These are phyloP conservation scores for Gambusia holbrooki DNA, from an alignment of 2,113 vertebrate genomes.

Conservation along the genomic window DNA sequence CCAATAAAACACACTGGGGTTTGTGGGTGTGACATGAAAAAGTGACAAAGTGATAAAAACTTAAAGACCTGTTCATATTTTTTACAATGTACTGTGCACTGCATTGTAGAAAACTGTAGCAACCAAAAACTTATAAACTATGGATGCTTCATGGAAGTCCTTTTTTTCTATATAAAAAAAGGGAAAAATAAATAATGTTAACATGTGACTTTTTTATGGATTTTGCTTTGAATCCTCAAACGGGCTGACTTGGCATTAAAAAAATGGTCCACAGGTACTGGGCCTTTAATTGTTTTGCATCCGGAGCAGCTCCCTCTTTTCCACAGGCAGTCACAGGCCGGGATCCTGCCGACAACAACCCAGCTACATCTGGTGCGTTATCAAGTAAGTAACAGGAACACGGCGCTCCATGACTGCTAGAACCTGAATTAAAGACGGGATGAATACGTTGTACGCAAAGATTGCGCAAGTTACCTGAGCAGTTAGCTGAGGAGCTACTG, in stretches of 20 bases:
- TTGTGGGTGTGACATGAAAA: no score
- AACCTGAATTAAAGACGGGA: background rate
- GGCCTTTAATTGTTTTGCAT: slow-evolving; percentile 54
- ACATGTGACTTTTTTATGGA: no score
- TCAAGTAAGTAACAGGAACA: slow-evolving; percentile 16
- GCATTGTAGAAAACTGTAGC: no score
- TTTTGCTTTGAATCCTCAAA: background rate
- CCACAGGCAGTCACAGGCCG: slow-evolving; percentile 15
- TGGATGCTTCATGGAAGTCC: background rate
- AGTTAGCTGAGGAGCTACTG: background rate
- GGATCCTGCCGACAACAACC: slow-evolving; percentile 1
- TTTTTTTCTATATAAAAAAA: no score
- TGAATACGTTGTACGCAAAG: no score
- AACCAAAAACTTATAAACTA: no score
- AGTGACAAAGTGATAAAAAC: no score
- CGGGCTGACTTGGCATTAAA: background rate
- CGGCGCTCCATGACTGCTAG: background rate
- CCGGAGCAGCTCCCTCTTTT: slow-evolving; percentile 36
- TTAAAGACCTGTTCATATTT: no score
- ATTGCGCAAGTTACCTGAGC: background rate
- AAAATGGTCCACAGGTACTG: slow-evolving; percentile 9
- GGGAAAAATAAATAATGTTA: no score
- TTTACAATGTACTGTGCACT: no score
- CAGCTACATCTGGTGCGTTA: background rate
- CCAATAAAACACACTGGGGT: no score